phyloP scores from a whole-genome alignment of 2,888 invertebrate genomes.

The Mesoligia furuncula region DNA sequence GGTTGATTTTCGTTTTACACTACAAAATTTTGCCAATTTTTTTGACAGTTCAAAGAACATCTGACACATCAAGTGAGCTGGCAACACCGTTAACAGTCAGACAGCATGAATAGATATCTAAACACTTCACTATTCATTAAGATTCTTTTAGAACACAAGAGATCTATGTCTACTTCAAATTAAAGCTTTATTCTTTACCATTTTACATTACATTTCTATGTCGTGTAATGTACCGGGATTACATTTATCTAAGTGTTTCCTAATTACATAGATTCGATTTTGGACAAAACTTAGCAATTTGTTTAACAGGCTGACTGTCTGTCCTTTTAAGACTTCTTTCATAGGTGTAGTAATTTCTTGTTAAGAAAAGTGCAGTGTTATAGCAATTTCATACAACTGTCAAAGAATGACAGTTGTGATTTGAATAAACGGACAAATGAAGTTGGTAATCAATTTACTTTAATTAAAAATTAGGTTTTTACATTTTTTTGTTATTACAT shows the following conservation, averaged over 20 bases:
- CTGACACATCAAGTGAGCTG: constrained; percentile 24
- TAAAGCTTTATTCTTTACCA: constrained; percentile 90
- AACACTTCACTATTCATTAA: constrained; percentile 74
- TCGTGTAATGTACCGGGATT: constrained; percentile 76
- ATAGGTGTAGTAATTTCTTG: background rate
- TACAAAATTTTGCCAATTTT: background rate
- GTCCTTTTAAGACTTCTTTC: background rate
- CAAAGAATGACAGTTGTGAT: background rate
- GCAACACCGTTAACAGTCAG: constrained; percentile 57
- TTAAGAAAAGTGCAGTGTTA: background rate
- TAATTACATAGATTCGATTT: constrained; percentile 66
- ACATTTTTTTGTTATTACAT: background rate
- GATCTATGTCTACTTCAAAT: constrained; percentile 88
- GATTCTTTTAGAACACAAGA: constrained; percentile 85
- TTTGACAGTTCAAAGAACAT: too few relatives aligned
- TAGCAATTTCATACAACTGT: background rate
- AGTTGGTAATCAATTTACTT: background rate
- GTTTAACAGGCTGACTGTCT: background rate
- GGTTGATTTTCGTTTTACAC: background rate
- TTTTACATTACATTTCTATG: constrained; percentile 78
- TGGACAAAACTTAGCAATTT: constrained; percentile 69
- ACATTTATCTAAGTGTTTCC: constrained; percentile 82
- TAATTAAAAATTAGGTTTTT: too few relatives aligned
- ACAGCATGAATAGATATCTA: constrained; percentile 58
- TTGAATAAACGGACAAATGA: background rate